Evolutionary conservation across 2,888 invertebrate species (phyloP).

Genomic region (Druceiella hillmani): DNA sequence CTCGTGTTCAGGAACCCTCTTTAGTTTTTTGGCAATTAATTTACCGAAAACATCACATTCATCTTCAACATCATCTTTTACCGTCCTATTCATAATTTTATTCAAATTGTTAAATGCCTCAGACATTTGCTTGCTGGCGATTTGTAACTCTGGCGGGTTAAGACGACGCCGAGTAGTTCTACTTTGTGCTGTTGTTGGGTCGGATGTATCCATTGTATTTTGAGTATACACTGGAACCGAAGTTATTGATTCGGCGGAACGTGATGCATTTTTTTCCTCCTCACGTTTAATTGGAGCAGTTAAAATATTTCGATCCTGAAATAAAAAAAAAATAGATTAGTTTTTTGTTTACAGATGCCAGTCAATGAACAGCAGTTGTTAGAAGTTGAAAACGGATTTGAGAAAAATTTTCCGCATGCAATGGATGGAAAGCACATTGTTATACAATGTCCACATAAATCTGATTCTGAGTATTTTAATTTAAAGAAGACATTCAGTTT

Average conservation of each 20-base stretch:
- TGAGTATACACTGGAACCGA: not conserved
- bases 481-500: constrained; percentile 28
- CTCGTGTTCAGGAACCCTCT: constrained; percentile 5
- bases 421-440: constrained; percentile 27
- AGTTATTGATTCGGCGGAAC: not conserved
- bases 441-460: no score
- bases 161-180: constrained; percentile 1
- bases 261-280: constrained; percentile 1
- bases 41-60: constrained; percentile 4
- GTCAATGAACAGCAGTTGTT: no score
- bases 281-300: not conserved
- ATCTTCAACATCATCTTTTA: constrained; percentile 1
- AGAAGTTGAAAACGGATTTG: no score
- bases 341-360: not conserved
- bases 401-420: constrained; percentile 19
- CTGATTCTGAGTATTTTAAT: constrained; percentile 27
- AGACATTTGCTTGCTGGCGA: not conserved
- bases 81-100: not conserved
- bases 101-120: not conserved
- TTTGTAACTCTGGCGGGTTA: not conserved
- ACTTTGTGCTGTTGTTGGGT: not conserved
- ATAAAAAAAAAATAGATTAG: not conserved
- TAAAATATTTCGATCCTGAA: constrained; percentile 1
- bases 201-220: not conserved
- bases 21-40: constrained; percentile 11